phyloP scores from a whole-genome alignment of 2,113 vertebrate genomes.

The Mugil cephalus region DNA sequence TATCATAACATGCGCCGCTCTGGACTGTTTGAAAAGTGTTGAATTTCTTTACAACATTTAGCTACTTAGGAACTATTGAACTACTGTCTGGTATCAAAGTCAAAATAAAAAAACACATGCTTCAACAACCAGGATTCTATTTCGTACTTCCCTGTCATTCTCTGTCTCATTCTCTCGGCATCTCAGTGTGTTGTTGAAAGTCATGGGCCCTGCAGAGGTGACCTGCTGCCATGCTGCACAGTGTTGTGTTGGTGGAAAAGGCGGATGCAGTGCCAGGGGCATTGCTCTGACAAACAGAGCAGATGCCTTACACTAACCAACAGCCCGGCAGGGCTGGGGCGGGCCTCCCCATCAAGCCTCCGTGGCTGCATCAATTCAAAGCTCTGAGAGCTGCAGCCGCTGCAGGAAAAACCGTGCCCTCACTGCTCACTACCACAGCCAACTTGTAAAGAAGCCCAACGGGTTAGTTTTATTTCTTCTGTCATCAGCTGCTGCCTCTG shows the following conservation, averaged over 20 bases:
- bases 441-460: constrained; percentile 57
- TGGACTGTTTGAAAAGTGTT: neutral
- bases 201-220: constrained; percentile 61
- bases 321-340: constrained; percentile 67
- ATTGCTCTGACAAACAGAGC: constrained; percentile 84
- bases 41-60: neutral
- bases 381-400: constrained; percentile 72
- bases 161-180: constrained; percentile 2
- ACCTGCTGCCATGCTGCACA: constrained; percentile 69
- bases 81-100: too few species aligned
- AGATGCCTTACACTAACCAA: constrained; percentile 89
- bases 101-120: too few species aligned
- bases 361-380: constrained; percentile 78
- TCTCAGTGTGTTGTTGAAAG: constrained; percentile 48
- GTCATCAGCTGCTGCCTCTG: constrained; percentile 44
- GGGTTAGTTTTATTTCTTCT: constrained; percentile 63
- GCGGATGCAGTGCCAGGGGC: constrained; percentile 69
- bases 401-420: constrained; percentile 56
- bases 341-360: constrained; percentile 76
- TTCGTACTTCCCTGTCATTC: neutral
- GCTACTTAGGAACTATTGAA: constrained; percentile 15
- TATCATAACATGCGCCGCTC: neutral
- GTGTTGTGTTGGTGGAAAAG: constrained; percentile 64
- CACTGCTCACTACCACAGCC: constrained; percentile 64
- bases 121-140: neutral